Percentiles rank a stretch among this genome's conserved stretches.
phyloP scores from a whole-genome alignment of 2,797 vertebrate species.

The Cuculus canorus region DNA sequence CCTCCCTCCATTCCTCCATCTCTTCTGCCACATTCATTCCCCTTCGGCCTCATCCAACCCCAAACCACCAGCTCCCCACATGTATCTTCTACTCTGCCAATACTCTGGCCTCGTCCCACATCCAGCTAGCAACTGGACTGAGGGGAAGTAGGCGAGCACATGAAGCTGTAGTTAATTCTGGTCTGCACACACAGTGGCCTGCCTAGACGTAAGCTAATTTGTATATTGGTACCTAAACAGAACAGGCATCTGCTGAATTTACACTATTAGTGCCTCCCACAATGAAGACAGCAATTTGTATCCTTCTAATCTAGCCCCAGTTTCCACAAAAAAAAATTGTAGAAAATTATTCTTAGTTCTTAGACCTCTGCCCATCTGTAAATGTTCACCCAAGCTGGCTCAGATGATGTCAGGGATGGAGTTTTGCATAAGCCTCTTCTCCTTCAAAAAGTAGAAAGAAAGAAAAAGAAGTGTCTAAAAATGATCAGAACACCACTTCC shows the following conservation, averaged over 20 bases:
- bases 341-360: neutral
- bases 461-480: neutral
- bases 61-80: neutral
- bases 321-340: neutral
- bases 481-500: neutral
- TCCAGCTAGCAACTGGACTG: neutral
- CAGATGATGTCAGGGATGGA: neutral
- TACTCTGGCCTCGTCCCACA: neutral
- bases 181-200: neutral
- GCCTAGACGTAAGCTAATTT: constrained; percentile 8
- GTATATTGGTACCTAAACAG: constrained; percentile 29
- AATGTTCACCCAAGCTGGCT: neutral
- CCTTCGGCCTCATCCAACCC: neutral
- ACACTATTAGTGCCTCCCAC: constrained; percentile 21
- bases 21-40: neutral
- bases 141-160: neutral
- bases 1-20: neutral
- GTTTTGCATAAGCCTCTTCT: neutral
- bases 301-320: neutral
- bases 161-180: constrained; percentile 27
- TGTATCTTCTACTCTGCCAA: neutral
- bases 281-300: constrained; percentile 3
- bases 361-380: neutral
- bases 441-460: neutral
- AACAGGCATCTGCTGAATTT: constrained; percentile 43